Conservation (phyloP, 2,797 vertebrate species). For the Karalla daura region DNA sequence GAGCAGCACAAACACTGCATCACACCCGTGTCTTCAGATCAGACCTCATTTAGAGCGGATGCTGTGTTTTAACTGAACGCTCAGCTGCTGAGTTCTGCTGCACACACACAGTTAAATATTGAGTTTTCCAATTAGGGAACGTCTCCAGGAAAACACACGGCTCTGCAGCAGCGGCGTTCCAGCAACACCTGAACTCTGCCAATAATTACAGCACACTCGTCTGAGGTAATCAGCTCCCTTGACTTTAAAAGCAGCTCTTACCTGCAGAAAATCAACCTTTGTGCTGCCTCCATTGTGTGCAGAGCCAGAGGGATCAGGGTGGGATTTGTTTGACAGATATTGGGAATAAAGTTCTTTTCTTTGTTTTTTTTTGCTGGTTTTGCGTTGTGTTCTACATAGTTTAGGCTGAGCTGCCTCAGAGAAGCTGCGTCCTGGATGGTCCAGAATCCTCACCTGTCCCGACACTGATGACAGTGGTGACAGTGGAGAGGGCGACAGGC, state of each 20-base stretch:
- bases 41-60: conserved; percentile 8
- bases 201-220: conserved; percentile 58
- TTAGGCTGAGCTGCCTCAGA: no score
- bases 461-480: no score
- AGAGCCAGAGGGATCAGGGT: no score
- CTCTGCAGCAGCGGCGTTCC: conserved; percentile 62
- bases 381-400: no score
- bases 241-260: conserved; percentile 48
- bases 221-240: conserved; percentile 47
- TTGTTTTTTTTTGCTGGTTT: no score
- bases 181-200: conserved; percentile 72
- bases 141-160: conserved; percentile 68
- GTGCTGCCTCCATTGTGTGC: no score
- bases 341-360: no score
- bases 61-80: conserved; percentile 1
- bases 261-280: conserved; percentile 43
- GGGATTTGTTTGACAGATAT: no score
- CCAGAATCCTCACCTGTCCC: no score
- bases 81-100: conserved; percentile 16
- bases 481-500: no score
- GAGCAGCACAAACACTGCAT: conserved; percentile 14
- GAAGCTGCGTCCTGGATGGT: no score
- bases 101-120: conserved; percentile 61
- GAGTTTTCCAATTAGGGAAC: conserved; percentile 63
- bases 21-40: not conserved